Base-by-base conservation (phyloP, 2,888 invertebrate species). In the Sthenelais limicola region DNA sequence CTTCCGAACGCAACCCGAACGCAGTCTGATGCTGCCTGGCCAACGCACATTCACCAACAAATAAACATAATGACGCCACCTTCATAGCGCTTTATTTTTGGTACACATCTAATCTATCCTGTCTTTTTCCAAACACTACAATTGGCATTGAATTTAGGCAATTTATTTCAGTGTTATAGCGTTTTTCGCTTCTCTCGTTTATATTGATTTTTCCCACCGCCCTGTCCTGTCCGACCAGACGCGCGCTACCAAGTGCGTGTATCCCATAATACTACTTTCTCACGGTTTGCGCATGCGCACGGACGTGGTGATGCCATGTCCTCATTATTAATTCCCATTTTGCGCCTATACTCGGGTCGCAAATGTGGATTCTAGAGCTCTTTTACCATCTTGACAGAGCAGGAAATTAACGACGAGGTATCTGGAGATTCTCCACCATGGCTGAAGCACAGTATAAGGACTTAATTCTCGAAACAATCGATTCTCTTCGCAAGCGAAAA, bases 391-490 rank as follows among this genome's bases (percentile, higher is more conserved):
- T 62, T 62, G 68, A 52, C 26, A 56, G 2, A 1, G 15, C 35
- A 28, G 51, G 56, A 38, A 51, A 38, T 38, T 15, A 35, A 18
- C 4, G 3, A 43, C 21, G n/a, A 18, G 62, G 12, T 28, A 15
- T n/a, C 1, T 12, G 21, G 48, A 67, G 48, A 48, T 18, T 32
- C 1, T n/a, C 38, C 21, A 71, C 24, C 47, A 84, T 83, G 82
- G 73, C 80, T 5, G 75, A 73, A 33, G 73, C 76, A 28, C 83
- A 82, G 74, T 79, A 79, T 89, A 91, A 92, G 88, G 92, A 92
- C 82, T 91, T 92, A 86, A 94, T 94, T 87, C 90, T 94, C 83
- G 93, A 94, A 86, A 93, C 94, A 82, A 94, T 95, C 86, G 94
- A 94, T 89, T 93, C 94, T 87, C 90, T 94, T 85, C 92, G 94